Evolutionary conservation across 2,113 vertebrate species (phyloP), one percentile per base, ranked within the genome.

Genomic region (Ochotona princeps): DNA sequence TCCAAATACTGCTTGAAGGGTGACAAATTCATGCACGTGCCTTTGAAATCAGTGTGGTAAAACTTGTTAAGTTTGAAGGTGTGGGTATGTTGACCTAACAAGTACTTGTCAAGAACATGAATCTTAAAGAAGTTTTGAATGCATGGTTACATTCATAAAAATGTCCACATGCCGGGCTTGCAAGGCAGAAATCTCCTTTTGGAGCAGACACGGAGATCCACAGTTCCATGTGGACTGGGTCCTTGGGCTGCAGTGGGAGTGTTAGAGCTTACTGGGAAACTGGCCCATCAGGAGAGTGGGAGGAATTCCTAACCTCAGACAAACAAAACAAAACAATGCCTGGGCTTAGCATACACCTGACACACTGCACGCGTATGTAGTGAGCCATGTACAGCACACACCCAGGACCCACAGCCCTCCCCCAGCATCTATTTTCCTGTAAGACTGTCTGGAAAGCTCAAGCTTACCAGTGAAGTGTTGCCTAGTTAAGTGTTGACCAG

Each of bases 21-120:
- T 1, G 11, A 11, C 0, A 2, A 7, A 25, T 4, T 28, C 26
- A 3, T 7, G 38, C 35, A 8, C 4, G 8, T 51, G 8, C 20
- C 38, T 80, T 74, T 30, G 60, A 73, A 21, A 70, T 14, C 14
- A 14, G 1, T 54, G 23, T 7, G 32, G 78, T 21, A n/a, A 23
- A 17, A 63, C 8, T 38, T 12, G 9, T 10, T 63, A 12, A 35
- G 54, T 4, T 4, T 12, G 23, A 26, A 65, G 28, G 2, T 30
- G 54, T 8, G 11, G 4, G 1, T 25, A 9, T 2, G 63, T 14
- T n/a, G 2, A 47, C 11, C 32, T 26, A 75, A 20, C 2, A 69
- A 28, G 1, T 5, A 5, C 1, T 4, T 51, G 44, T 3, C 9
- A 28, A 44, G 18, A 7, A 47, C 13, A 21, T 1, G 8, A 82